Percentiles rank a stretch among this genome's conserved stretches.
Evolutionary conservation across 1,140 invertebrate species (phyloP).

Genomic region (Tribolium castaneum): DNA sequence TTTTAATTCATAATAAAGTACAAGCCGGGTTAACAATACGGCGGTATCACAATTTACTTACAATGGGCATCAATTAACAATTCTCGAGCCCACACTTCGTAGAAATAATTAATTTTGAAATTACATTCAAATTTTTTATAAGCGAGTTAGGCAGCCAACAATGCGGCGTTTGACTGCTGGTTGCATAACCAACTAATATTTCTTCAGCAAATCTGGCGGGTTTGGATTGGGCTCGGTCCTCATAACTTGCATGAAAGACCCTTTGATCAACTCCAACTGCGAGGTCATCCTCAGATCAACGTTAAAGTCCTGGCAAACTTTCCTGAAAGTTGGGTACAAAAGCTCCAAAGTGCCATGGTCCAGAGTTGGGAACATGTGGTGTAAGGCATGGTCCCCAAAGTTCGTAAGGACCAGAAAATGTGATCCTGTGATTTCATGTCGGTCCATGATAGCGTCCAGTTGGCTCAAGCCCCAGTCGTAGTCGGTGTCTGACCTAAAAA

Average conservation of each 20-base stretch:
- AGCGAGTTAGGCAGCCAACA: not conserved
- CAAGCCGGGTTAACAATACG: too few relatives aligned
- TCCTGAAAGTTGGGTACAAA: constrained; percentile 73
- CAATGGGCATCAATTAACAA: too few relatives aligned
- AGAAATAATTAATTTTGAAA: not conserved
- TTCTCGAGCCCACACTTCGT: too few relatives aligned
- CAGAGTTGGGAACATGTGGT: constrained; percentile 85
- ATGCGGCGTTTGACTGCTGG: not conserved
- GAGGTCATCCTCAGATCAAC: constrained; percentile 68
- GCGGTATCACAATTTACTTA: too few relatives aligned
- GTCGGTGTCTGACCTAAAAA: not conserved
- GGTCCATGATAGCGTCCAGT: constrained; percentile 80
- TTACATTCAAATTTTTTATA: not conserved
- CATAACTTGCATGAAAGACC: constrained; percentile 76
- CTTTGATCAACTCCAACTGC: constrained; percentile 72
- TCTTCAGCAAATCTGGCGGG: constrained; percentile 30
- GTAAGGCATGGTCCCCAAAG: constrained; percentile 82
- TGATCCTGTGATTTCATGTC: constrained; percentile 76
- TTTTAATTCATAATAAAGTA: too few relatives aligned
- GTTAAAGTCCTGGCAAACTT: constrained; percentile 78
- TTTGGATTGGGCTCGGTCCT: constrained; percentile 56
- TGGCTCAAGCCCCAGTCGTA: constrained; percentile 83
- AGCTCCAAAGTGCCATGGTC: constrained; percentile 78
- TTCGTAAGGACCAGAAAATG: constrained; percentile 75
- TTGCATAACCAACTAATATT: not conserved